Conservation (phyloP, 2,888 invertebrate species). For the Leucoma salicis region DNA sequence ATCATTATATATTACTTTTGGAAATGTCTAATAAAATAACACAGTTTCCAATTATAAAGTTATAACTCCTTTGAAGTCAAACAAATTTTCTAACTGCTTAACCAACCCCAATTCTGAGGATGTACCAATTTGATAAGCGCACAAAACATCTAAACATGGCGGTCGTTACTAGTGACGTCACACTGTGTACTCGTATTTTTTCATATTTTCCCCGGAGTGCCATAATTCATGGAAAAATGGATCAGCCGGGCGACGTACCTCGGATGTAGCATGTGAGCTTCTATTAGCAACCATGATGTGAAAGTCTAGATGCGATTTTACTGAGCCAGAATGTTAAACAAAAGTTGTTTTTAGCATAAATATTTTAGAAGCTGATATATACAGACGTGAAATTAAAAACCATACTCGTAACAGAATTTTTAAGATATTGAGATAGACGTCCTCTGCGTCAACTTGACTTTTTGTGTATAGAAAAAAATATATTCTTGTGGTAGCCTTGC, state of each 20-base stretch:
- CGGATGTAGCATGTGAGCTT: slow-evolving; percentile 33
- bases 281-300: slow-evolving; percentile 36
- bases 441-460: too few species aligned
- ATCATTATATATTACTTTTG: too few species aligned
- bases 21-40: neutral
- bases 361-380: too few species aligned
- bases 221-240: slow-evolving; percentile 69
- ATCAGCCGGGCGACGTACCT: slow-evolving; percentile 47
- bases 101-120: neutral
- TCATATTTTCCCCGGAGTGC: slow-evolving; percentile 55
- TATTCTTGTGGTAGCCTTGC: too few species aligned
- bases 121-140: slow-evolving; percentile 21
- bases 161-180: slow-evolving; percentile 39
- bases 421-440: too few species aligned
- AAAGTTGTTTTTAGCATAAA: too few species aligned
- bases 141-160: slow-evolving; percentile 30
- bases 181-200: slow-evolving; percentile 45
- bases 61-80: neutral
- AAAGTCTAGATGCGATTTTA: slow-evolving; percentile 25
- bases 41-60: neutral
- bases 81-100: neutral
- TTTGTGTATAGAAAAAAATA: too few species aligned
- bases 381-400: too few species aligned
- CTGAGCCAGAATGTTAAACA: neutral
- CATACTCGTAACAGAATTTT: too few species aligned